These are phyloP conservation scores for Molossus molossus DNA, from an alignment of 2,797 vertebrate genomes.

Conservation along the genomic window DNA sequence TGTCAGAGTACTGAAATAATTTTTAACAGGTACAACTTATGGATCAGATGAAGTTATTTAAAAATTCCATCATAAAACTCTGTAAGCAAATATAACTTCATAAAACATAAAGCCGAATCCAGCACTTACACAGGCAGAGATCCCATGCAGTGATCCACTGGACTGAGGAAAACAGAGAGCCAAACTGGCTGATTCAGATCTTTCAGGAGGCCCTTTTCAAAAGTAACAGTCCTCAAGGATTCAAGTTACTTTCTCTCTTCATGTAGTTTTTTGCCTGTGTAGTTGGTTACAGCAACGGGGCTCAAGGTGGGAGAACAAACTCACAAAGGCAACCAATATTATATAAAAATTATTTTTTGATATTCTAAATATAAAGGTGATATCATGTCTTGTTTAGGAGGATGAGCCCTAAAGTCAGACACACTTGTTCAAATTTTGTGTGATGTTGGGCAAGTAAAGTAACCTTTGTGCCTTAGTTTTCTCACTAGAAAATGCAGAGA, in stretches of 20 bases:
- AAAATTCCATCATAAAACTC: slow-evolving; percentile 47
- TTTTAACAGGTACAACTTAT: slow-evolving; percentile 43
- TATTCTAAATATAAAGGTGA: not conserved
- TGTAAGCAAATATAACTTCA: slow-evolving; percentile 43
- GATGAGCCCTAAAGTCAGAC: not conserved
- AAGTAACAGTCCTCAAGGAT: not conserved
- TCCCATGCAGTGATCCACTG: not conserved
- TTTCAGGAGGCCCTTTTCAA: not conserved
- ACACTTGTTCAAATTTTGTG: not conserved
- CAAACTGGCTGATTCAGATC: not conserved
- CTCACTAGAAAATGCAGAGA: not conserved
- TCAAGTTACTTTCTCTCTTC: not conserved
- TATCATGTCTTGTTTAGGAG: not conserved
- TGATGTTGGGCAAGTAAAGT: not conserved
- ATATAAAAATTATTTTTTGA: slow-evolving; percentile 18
- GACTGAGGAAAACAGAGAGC: not conserved
- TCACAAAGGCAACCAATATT: not conserved
- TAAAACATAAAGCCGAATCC: slow-evolving; percentile 25
- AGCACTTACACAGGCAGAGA: not conserved
- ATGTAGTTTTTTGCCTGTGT: not conserved
- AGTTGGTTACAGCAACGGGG: not conserved
- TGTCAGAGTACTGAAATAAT: not conserved
- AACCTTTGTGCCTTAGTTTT: slow-evolving; percentile 1
- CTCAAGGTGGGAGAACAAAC: not conserved
- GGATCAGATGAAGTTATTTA: not conserved